These are phyloP conservation scores for Dendrolimus punctatus DNA, from an alignment of 1,140 invertebrate genomes.

Conservation along the genomic window DNA sequence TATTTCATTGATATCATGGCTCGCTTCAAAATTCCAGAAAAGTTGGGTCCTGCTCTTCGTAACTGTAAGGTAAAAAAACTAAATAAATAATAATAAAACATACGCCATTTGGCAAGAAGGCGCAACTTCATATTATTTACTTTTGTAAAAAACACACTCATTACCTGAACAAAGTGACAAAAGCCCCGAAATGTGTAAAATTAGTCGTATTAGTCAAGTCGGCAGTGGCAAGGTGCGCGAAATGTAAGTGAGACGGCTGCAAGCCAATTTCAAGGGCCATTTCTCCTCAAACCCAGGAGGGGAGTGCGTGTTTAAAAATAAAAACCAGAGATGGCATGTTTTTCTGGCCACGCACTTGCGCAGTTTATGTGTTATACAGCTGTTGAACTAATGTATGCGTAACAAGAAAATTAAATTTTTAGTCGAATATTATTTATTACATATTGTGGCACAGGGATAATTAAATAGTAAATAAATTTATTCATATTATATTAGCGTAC, in stretches of 20 bases:
- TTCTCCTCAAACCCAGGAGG: slow-evolving; percentile 37
- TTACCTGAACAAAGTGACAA: slow-evolving; percentile 41
- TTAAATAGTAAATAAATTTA: too few species aligned
- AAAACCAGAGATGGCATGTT: slow-evolving; percentile 26
- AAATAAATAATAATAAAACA: slow-evolving; percentile 1
- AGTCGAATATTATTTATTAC: too few species aligned
- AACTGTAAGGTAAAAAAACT: too few species aligned
- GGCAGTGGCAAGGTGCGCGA: slow-evolving; percentile 40
- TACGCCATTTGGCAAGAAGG: neutral
- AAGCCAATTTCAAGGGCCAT: slow-evolving; percentile 57
- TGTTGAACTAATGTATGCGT: slow-evolving; percentile 13
- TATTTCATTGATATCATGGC: too few species aligned
- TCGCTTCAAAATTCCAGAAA: too few species aligned
- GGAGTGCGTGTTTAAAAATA: slow-evolving; percentile 26
- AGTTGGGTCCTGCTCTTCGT: too few species aligned
- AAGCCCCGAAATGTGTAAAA: slow-evolving; percentile 33
- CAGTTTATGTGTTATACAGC: slow-evolving; percentile 21
- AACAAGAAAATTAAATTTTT: too few species aligned
- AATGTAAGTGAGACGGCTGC: slow-evolving; percentile 34
- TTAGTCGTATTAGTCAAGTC: slow-evolving; percentile 49
- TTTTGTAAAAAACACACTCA: slow-evolving; percentile 23
- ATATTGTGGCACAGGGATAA: too few species aligned
- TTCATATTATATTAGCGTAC: too few species aligned
- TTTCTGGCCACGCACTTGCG: slow-evolving; percentile 1
- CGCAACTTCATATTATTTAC: slow-evolving; percentile 7